phyloP scores from a whole-genome alignment of 2,888 invertebrate genomes.

The Melipona bicolor region DNA sequence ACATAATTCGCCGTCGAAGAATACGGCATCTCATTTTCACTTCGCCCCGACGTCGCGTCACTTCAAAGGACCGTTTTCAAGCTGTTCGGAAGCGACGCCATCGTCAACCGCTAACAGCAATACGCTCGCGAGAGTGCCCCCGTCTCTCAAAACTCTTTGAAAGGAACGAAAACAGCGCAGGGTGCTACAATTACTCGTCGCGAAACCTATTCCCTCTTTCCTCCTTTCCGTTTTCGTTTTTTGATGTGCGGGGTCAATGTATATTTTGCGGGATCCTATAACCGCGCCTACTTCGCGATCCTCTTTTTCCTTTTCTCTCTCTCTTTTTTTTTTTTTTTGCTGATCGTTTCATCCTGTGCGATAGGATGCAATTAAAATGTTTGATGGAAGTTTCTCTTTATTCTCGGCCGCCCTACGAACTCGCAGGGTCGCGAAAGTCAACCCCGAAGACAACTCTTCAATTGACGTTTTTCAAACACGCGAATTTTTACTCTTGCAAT shows the following conservation, averaged over 20 bases:
- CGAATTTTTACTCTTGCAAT: neutral
- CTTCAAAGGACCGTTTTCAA: conserved; percentile 53
- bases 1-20: no score
- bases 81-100: conserved; percentile 30
- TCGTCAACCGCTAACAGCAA: conserved; percentile 21
- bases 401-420: neutral
- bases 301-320: neutral
- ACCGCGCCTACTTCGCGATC: conserved; percentile 6
- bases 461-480: neutral
- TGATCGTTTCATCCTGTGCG: neutral
- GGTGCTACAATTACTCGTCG: conserved; percentile 56
- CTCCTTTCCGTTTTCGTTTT: neutral
- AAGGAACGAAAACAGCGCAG: conserved; percentile 29
- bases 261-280: conserved; percentile 13
- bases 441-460: neutral
- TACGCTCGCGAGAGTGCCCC: conserved; percentile 18
- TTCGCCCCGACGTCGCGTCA: conserved; percentile 28
- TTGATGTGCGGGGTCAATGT: conserved; percentile 31
- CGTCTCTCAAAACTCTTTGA: conserved; percentile 39
- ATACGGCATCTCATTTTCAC: no score
- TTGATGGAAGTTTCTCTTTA: conserved; percentile 1
- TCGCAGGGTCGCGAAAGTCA: neutral
- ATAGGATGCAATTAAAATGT: conserved; percentile 19
- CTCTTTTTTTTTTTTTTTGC: neutral
- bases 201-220: conserved; percentile 9